Base-by-base conservation (phyloP, 37 sponge, comb jelly and placozoan species). In the Chondrilla cf. caribensis region DNA sequence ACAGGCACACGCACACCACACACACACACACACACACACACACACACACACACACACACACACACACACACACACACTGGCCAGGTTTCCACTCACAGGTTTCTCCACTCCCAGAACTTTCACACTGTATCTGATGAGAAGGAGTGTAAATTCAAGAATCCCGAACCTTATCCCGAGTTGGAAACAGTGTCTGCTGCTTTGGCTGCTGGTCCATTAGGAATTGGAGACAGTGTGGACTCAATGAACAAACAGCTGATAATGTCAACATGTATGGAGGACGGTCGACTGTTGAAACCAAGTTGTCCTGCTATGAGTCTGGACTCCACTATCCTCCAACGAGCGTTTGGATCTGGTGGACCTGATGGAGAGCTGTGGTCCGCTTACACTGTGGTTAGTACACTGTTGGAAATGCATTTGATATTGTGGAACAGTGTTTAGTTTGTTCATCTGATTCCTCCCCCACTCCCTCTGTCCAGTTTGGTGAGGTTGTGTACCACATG, bases 241-340 rank as follows among this genome's bases (percentile, higher is more conserved):
- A 75, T 55, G 25, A 79, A 92, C 55, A 86, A 64, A 42, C 80
- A 83, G 11, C 81, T 89, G 36, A 88, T 92, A 58, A 83, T 92
- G 86, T 79, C 88, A 3, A 92, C 89, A 32, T 92, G 93, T 47
- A 89, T 86, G 87, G 14, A 26, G 22, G 89, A 92, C 71, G 93
- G 93, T 51, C 87, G 72, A 15, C 57, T 92, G 11, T 80, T 92
- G 81, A 88, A 92, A 67, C 87, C 93, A 18, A 87, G 86, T 22
- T 79, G 73, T 70, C 93, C 89, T 57, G 86, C 82, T 11, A 92
- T 85, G 87, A 86, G 86, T 24, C 43, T 89, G 7, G 93, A 92
- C 67, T 83, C 84, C 21, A 88, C 93, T 28, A 84, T 92, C 67
- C 31, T 89, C 21, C 76, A 92, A 9, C 35, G 87, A 77, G 93